A percentile compares a stretch with the other conserved stretches of the same genome.
These are phyloP conservation scores for Agriopis aurantiaria DNA, from an alignment of 2,888 invertebrate species.

Conservation along the genomic window DNA sequence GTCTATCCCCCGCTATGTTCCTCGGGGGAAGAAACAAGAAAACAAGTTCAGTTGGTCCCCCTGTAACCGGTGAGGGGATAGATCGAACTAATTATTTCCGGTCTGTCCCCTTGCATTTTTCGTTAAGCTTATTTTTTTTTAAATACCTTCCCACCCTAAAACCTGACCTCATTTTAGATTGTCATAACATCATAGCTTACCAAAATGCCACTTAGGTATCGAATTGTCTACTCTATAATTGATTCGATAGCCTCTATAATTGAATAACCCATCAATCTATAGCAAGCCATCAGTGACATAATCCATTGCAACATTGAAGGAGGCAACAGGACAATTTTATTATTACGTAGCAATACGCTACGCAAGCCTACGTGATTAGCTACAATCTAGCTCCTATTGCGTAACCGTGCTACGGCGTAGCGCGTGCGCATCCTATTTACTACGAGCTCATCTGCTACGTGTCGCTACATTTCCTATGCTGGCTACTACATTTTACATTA, in stretches of 20 bases:
- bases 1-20: no score
- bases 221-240: slow-evolving; percentile 4
- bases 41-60: no score
- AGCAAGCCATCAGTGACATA: slow-evolving; percentile 29
- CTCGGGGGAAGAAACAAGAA: no score
- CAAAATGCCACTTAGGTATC: background rate
- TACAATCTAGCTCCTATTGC: slow-evolving; percentile 35
- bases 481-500: background rate
- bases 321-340: slow-evolving; percentile 15
- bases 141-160: no score
- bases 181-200: background rate
- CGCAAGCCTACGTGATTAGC: slow-evolving; percentile 42
- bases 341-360: slow-evolving; percentile 39
- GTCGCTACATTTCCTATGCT: slow-evolving; percentile 28
- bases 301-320: slow-evolving; percentile 21
- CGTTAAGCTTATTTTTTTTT: background rate
- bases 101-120: no score
- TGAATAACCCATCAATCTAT: slow-evolving; percentile 27
- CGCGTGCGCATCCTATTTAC: slow-evolving; percentile 36
- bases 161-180: background rate
- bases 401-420: slow-evolving; percentile 37
- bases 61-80: no score
- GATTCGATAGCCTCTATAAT: slow-evolving; percentile 22
- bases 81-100: no score
- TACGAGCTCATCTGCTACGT: slow-evolving; percentile 33